Conservation (phyloP, 2,888 invertebrate species). For the Andricus curvator region DNA sequence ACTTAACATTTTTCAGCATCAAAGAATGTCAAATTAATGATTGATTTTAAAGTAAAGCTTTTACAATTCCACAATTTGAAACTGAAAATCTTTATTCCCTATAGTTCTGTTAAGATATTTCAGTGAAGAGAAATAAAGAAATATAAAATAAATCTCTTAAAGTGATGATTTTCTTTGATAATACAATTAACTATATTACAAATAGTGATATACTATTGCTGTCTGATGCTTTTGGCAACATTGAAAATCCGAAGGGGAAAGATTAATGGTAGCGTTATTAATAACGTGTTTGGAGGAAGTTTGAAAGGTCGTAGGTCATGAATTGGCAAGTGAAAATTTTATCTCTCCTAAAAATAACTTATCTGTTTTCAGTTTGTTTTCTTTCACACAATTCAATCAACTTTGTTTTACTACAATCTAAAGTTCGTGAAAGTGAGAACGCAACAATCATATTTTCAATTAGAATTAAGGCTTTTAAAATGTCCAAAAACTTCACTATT, state of each 20-base stretch:
- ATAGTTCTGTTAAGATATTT: too few species aligned
- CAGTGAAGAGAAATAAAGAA: neutral
- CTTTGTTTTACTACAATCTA: neutral
- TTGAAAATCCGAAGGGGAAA: neutral
- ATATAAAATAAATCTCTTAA: neutral
- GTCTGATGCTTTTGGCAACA: too few species aligned
- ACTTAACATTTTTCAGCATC: too few species aligned
- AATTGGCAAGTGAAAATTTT: neutral
- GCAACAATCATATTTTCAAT: neutral
- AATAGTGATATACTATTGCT: too few species aligned
- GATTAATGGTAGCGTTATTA: slow-evolving; percentile 5
- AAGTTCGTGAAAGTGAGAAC: neutral
- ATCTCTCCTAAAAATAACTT: slow-evolving; percentile 6
- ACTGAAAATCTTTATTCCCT: too few species aligned
- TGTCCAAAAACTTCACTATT: too few species aligned
- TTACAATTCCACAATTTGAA: too few species aligned
- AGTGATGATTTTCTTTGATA: neutral
- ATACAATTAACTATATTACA: neutral
- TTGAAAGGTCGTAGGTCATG: neutral
- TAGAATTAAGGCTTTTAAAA: neutral
- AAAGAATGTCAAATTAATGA: too few species aligned
- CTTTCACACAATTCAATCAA: slow-evolving; percentile 1
- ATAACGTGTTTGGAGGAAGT: neutral
- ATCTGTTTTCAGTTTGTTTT: slow-evolving; percentile 8
- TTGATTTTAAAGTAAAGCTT: too few species aligned